These are phyloP conservation scores for Stichodactyla helianthus DNA, from an alignment of 64 coral and sea anemone species.

Conservation along the genomic window DNA sequence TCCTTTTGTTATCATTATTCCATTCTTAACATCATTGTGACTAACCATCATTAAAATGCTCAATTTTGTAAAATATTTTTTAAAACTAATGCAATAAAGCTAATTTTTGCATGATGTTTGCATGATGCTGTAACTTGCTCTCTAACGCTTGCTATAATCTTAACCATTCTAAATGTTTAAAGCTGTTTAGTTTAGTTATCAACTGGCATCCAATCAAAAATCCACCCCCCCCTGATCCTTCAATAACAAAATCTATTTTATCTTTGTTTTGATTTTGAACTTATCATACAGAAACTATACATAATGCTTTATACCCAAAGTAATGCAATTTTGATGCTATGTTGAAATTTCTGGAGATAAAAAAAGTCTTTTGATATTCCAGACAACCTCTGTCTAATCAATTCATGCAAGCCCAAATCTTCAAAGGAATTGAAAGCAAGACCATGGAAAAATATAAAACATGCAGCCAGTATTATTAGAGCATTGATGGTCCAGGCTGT, in stretches of 20 bases:
- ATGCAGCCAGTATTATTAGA: too few species aligned
- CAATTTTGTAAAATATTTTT: not conserved
- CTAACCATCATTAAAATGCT: not conserved
- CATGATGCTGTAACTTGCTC: not conserved
- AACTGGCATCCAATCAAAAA: conserved; percentile 16
- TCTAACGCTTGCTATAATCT: not conserved
- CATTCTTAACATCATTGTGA: not conserved
- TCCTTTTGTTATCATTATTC: not conserved
- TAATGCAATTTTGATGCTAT: too few species aligned
- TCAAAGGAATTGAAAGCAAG: too few species aligned
- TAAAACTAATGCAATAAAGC: not conserved
- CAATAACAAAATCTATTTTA: not conserved
- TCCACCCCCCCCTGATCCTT: too few species aligned
- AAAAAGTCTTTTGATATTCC: too few species aligned
- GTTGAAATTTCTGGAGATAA: too few species aligned
- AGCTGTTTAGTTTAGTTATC: not conserved
- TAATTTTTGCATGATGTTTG: not conserved
- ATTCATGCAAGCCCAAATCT: too few species aligned
- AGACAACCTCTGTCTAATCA: too few species aligned
- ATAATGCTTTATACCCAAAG: too few species aligned
- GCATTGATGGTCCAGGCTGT: too few species aligned
- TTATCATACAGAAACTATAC: not conserved
- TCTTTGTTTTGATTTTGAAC: not conserved
- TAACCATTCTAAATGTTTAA: not conserved
- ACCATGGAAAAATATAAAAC: too few species aligned